A percentile compares a stretch with the other conserved stretches of the same genome.
These are phyloP conservation scores for Bombus terrestris DNA, from an alignment of 1,140 invertebrate species.

Conservation along the genomic window DNA sequence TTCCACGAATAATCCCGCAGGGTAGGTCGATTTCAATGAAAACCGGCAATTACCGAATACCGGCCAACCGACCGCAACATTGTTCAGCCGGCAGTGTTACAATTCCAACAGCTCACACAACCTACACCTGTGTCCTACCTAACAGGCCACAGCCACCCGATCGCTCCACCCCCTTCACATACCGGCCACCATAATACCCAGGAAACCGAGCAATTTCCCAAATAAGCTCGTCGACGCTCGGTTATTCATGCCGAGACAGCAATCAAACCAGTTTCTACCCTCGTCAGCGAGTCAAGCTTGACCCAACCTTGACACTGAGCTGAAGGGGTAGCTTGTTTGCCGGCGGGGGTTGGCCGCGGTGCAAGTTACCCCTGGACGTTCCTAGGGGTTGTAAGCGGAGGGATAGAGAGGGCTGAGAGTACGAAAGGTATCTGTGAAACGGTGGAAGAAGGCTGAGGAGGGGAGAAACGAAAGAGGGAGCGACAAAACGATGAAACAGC, in stretches of 20 bases:
- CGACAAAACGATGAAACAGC: not conserved
- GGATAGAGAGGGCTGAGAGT: not conserved
- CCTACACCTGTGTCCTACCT: not conserved
- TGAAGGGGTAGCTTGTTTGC: constrained; percentile 57
- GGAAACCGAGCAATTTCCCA: constrained; percentile 26
- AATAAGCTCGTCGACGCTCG: constrained; percentile 11
- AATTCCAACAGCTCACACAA: not conserved
- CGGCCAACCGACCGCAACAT: constrained; percentile 11
- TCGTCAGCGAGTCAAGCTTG: constrained; percentile 45
- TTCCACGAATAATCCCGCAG: not conserved
- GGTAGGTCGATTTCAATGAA: constrained; percentile 10
- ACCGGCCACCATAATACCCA: not conserved
- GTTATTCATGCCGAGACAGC: constrained; percentile 38
- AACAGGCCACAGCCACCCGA: not conserved
- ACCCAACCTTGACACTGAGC: constrained; percentile 77
- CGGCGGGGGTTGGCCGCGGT: constrained; percentile 41
- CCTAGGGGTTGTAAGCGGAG: constrained; percentile 28
- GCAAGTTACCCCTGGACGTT: constrained; percentile 53
- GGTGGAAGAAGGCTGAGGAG: too few relatives aligned
- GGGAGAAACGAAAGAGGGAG: not conserved
- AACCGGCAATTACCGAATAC: constrained; percentile 22
- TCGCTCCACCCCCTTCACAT: too few relatives aligned
- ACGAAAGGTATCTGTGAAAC: not conserved
- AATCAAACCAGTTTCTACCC: constrained; percentile 35
- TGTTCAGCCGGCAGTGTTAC: not conserved